Evolutionary conservation across 2,888 invertebrate genomes (phyloP), one percentile per base, ranked within the genome.

Genomic region (Synanthedon vespiformis): DNA sequence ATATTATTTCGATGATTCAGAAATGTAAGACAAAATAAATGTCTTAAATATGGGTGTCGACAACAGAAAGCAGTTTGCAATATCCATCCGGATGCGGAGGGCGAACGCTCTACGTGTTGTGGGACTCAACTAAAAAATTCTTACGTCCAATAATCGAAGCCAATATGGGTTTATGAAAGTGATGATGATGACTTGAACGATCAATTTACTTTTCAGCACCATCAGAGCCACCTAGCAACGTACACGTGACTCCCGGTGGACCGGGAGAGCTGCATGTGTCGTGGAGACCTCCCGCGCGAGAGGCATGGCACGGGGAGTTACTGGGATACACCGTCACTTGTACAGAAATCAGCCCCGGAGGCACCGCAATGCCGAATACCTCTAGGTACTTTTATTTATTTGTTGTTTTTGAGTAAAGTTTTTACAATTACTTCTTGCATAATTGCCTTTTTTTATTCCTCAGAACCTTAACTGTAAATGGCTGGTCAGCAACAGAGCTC

Each of bases 201-300:
- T n/a, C n/a, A n/a, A n/a, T n/a, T 22, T 41, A 11, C 12, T 40
- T 41, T 41, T 0, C 72, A 83, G 91, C 91, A 0, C 94, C 94
- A 0, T 91, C 92, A 13, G 93, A 92, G 47, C 89, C 93, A 0
- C 94, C 94, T 0, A 86, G 86, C 22, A 90, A 90, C 63, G 90
- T 94, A 18, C 89, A 89, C 51, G 92, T 91, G 13, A 89, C 90
- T 40, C 89, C 94, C 0, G 87, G 92, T 11, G 92, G 91, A 1
- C 90, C 93, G 0, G 92, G 92, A 55, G 91, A 93, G 68, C 77
- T 94, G 49, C 89, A 91, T 62, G 91, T 93, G 56, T 89, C 91
- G n/a, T 94, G 94, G 94, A 90, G 92, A 53, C 90, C 93, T 4
- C 94, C 94, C 0, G 89, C 91, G 44, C 83, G 91, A n/a, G 91